Percentiles rank a stretch among this genome's conserved stretches.
Conservation (phyloP, 2,888 invertebrate genomes). For the Phyllotreta cruciferae region DNA sequence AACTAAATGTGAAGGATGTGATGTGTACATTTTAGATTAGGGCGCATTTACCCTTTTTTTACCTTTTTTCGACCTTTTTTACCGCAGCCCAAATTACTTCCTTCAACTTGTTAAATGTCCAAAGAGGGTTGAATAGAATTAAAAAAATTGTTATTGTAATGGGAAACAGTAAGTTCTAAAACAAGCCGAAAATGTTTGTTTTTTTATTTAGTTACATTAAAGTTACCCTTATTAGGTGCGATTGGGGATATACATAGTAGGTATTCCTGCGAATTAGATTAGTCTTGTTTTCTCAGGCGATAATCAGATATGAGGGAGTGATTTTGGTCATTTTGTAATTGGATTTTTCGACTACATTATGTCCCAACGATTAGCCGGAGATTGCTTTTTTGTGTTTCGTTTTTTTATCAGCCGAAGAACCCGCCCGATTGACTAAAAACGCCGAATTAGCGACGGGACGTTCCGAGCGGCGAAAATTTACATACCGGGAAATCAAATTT, state of each 20-base stretch:
- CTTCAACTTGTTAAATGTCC: too few relatives aligned
- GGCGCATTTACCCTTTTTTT: too few relatives aligned
- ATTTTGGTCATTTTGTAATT: constrained; percentile 13
- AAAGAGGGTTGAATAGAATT: too few relatives aligned
- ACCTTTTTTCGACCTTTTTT: too few relatives aligned
- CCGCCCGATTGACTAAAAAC: not conserved
- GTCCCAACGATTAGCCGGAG: constrained; percentile 3
- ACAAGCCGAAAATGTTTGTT: too few relatives aligned
- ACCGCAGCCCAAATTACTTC: too few relatives aligned
- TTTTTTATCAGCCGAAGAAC: not conserved
- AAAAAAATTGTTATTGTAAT: too few relatives aligned
- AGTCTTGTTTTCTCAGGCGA: constrained; percentile 2
- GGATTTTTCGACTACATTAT: constrained; percentile 7
- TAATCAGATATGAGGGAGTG: constrained; percentile 5
- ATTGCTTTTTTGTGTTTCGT: not conserved
- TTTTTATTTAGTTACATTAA: too few relatives aligned
- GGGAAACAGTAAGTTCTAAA: too few relatives aligned
- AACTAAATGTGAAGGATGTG: too few relatives aligned
- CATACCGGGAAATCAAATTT: not conserved
- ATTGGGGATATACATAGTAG: not conserved
- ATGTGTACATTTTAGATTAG: too few relatives aligned
- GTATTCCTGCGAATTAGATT: constrained; percentile 5
- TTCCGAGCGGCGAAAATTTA: not conserved
- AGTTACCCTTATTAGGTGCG: too few relatives aligned
- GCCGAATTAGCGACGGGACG: not conserved